phyloP scores from a whole-genome alignment of 37 sponge, comb jelly and placozoan species.

The Mnemiopsis leidyi region DNA sequence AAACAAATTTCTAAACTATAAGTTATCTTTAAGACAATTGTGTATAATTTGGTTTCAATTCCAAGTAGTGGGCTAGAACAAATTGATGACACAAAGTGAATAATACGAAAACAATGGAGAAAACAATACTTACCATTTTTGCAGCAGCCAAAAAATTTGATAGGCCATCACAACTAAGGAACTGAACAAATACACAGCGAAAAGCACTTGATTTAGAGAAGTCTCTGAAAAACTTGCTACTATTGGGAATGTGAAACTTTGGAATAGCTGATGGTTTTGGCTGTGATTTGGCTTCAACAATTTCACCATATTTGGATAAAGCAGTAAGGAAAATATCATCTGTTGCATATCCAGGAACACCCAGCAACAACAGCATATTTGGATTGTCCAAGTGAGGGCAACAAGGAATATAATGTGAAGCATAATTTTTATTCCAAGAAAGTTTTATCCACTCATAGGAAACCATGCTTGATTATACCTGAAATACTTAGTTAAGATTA shows the following conservation, averaged over 20 bases:
- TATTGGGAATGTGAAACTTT: slow-evolving; percentile 34
- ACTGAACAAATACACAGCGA: slow-evolving; percentile 46
- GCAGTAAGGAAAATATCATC: not conserved
- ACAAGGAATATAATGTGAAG: slow-evolving; percentile 26
- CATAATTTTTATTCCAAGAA: slow-evolving; percentile 60
- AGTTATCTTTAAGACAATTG: no score
- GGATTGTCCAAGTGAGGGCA: slow-evolving; percentile 28
- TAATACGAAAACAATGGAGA: not conserved
- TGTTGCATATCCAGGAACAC: slow-evolving; percentile 1
- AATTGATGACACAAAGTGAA: no score
- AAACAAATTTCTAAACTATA: no score
- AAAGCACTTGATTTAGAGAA: not conserved
- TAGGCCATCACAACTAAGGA: not conserved
- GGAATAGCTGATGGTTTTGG: slow-evolving; percentile 48
- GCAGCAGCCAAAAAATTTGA: not conserved
- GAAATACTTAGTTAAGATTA: no score
- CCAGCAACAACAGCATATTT: not conserved
- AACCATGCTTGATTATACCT: not conserved
- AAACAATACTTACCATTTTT: slow-evolving; percentile 33
- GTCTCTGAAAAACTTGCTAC: not conserved
- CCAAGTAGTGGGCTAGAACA: no score
- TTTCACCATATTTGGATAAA: not conserved
- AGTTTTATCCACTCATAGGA: slow-evolving; percentile 47
- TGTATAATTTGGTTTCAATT: no score
- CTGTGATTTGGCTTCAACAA: slow-evolving; percentile 20